phyloP scores from a whole-genome alignment of 2,113 vertebrate genomes.

The Accipiter cooperii region DNA sequence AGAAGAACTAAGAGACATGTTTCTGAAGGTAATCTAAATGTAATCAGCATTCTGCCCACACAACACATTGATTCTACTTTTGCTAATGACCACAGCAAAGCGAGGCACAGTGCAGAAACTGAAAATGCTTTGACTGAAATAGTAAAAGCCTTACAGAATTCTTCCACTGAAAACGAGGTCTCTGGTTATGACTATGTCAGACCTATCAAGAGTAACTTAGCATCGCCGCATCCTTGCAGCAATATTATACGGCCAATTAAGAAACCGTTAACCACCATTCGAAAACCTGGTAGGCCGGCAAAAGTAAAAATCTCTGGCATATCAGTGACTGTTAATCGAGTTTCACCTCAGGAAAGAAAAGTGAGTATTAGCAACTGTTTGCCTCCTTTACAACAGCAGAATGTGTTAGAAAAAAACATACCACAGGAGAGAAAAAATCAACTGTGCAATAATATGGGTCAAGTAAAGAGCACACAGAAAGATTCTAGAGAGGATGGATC shows the following conservation, averaged over 20 bases:
- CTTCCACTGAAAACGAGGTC: constrained; percentile 36
- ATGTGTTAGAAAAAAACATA: constrained; percentile 37
- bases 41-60: constrained; percentile 61
- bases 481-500: constrained; percentile 20
- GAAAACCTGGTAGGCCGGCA: constrained; percentile 89
- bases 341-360: constrained; percentile 86
- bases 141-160: constrained; percentile 42
- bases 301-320: constrained; percentile 96
- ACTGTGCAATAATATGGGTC: background rate
- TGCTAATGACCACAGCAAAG: constrained; percentile 33
- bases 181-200: constrained; percentile 73
- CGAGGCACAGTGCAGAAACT: constrained; percentile 27
- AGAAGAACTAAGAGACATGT: constrained; percentile 86
- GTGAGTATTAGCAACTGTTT: constrained; percentile 81
- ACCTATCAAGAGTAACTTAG: constrained; percentile 74
- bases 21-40: constrained; percentile 76
- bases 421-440: constrained; percentile 33
- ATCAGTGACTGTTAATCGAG: constrained; percentile 84
- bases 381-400: constrained; percentile 67
- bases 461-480: background rate
- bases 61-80: constrained; percentile 22
- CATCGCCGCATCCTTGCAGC: constrained; percentile 70
- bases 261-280: constrained; percentile 71
- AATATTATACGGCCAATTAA: constrained; percentile 75
- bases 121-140: constrained; percentile 51